Evolutionary conservation across 2,797 vertebrate species (phyloP).

Genomic region (Aulostomus chinensis): DNA sequence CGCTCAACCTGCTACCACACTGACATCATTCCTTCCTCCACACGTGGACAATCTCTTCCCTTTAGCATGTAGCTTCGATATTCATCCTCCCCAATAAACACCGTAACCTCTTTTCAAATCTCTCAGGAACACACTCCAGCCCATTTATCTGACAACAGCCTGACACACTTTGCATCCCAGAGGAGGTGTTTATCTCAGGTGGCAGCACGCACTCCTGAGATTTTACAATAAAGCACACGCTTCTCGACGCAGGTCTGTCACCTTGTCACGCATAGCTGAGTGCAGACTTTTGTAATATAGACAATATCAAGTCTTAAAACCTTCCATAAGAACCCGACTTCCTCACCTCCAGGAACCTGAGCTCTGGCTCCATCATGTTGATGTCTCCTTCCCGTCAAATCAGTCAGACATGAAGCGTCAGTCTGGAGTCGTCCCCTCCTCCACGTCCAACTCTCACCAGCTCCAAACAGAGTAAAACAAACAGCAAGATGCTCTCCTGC

Average conservation of each 20-base stretch:
- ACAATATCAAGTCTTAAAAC: no score
- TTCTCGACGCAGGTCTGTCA: not conserved
- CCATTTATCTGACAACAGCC: constrained; percentile 16
- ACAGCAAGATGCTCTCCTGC: constrained; percentile 2
- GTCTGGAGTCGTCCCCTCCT: not conserved
- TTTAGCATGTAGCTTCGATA: not conserved
- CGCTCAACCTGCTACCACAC: no score
- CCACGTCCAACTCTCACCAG: not conserved
- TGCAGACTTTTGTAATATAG: no score
- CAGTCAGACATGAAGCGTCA: constrained; percentile 1
- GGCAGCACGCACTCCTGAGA: constrained; percentile 22
- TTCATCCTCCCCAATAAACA: not conserved
- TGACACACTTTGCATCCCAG: constrained; percentile 51
- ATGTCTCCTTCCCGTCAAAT: constrained; percentile 12
- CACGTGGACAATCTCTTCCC: not conserved
- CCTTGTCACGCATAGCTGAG: no score
- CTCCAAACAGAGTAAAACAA: not conserved
- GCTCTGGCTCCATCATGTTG: constrained; percentile 62
- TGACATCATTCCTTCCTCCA: no score
- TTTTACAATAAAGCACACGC: constrained; percentile 10
- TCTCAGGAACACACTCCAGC: constrained; percentile 9
- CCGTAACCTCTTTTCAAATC: not conserved
- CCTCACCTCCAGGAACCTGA: constrained; percentile 68
- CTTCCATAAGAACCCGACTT: not conserved
- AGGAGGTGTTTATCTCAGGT: constrained; percentile 29